phyloP scores from a whole-genome alignment of 1,140 invertebrate genomes.

The Epicauta chinensis region DNA sequence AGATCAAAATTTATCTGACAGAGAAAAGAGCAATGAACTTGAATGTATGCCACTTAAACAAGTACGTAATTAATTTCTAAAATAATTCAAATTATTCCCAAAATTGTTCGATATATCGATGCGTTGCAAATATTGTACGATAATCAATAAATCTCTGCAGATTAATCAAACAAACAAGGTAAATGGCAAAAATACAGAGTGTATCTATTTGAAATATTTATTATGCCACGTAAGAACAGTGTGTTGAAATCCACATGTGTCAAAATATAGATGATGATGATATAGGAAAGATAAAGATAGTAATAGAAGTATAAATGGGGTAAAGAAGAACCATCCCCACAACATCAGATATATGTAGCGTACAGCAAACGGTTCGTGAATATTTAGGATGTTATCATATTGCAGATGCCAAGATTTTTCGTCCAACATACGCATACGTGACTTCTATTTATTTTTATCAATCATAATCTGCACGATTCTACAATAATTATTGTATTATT shows the following conservation, averaged over 20 bases:
- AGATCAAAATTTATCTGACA: no score
- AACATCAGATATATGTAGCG: constrained; percentile 23
- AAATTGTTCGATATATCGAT: no score
- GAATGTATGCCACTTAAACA: background rate
- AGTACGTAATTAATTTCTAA: background rate
- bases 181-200: background rate
- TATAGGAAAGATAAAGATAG: constrained; percentile 33
- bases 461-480: no score
- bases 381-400: constrained; percentile 34
- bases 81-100: no score
- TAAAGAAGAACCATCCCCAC: constrained; percentile 2
- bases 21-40: no score
- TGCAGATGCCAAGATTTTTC: constrained; percentile 21
- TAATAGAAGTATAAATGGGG: constrained; percentile 3
- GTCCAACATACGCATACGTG: constrained; percentile 12
- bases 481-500: no score
- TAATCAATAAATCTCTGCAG: background rate
- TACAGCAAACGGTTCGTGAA: constrained; percentile 27
- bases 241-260: constrained; percentile 30
- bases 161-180: background rate
- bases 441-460: no score
- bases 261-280: constrained; percentile 28
- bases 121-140: background rate
- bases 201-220: constrained; percentile 12
- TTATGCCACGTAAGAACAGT: constrained; percentile 32